These are phyloP conservation scores for Thalpophila matura DNA, from an alignment of 2,888 invertebrate species.

Conservation along the genomic window DNA sequence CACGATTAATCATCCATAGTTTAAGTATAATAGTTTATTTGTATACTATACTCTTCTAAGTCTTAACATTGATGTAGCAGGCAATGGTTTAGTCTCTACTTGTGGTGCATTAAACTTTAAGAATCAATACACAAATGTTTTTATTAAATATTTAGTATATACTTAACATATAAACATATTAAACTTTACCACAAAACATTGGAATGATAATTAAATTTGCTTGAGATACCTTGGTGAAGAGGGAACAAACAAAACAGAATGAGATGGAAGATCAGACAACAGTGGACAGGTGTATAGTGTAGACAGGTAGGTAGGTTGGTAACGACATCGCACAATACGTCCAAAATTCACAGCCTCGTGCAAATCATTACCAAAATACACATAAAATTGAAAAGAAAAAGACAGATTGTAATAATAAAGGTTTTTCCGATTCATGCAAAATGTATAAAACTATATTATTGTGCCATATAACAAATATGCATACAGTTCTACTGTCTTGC, in stretches of 20 bases:
- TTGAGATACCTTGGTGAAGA: conserved; percentile 77
- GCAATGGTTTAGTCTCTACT: conserved; percentile 83
- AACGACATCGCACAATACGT: conserved; percentile 49
- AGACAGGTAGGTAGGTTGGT: conserved; percentile 55
- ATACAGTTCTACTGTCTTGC: conserved; percentile 58
- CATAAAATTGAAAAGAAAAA: conserved; percentile 44
- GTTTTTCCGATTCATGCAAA: conserved; percentile 59
- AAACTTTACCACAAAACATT: conserved; percentile 73
- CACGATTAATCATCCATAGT: conserved; percentile 70
- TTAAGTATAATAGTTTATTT: conserved; percentile 69
- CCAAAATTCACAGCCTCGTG: conserved; percentile 52
- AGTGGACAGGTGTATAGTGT: conserved; percentile 68
- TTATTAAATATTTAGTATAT: conserved; percentile 72
- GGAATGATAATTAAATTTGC: conserved; percentile 88
- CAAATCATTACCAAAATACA: conserved; percentile 58
- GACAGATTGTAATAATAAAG: conserved; percentile 43
- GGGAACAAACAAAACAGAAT: conserved; percentile 63
- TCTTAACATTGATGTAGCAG: conserved; percentile 84
- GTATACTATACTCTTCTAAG: conserved; percentile 75
- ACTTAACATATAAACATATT: conserved; percentile 67
- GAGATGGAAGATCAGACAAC: conserved; percentile 73
- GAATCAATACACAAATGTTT: conserved; percentile 68
- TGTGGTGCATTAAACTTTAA: conserved; percentile 82
- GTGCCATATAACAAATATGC: conserved; percentile 60
- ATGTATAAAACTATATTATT: conserved; percentile 53